These are phyloP conservation scores for Entelurus aequoreus DNA, from an alignment of 2,113 vertebrate species.

Conservation along the genomic window DNA sequence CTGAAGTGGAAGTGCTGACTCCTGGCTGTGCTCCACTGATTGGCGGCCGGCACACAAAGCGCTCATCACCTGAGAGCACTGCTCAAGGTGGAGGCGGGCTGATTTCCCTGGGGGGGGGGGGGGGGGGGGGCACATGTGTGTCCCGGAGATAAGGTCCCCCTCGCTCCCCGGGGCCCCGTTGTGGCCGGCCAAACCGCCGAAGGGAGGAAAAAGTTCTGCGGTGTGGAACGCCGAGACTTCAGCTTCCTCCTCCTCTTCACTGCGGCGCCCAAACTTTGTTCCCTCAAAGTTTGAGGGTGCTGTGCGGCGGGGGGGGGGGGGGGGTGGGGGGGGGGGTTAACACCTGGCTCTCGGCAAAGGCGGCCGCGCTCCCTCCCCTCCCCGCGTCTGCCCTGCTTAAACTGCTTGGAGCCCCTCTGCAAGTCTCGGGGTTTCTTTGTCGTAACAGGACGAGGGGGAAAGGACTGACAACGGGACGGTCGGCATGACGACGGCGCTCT, in stretches of 20 bases:
- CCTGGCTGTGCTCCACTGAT: constrained; percentile 53
- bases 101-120: constrained; percentile 56
- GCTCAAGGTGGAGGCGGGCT: constrained; percentile 59
- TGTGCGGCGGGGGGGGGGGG: no score
- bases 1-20: no score
- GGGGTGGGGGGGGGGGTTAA: accelerated
- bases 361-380: no score
- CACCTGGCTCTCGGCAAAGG: no score
- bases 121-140: constrained; percentile 54
- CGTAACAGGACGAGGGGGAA: no score
- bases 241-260: constrained; percentile 47
- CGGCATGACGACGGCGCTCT: no score
- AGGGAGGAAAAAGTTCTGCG: constrained; percentile 49
- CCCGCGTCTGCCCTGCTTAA: no score
- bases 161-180: constrained; percentile 51
- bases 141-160: constrained; percentile 53
- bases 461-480: no score
- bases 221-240: constrained; percentile 59
- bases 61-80: constrained; percentile 61
- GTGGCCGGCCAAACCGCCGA: constrained; percentile 52
- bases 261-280: constrained; percentile 31
- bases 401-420: no score
- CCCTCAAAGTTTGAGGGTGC: no score
- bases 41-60: constrained; percentile 57
- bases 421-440: no score